Percentiles rank a stretch among this genome's conserved stretches.
Evolutionary conservation across 1,140 invertebrate species (phyloP).

Genomic region (Cydia strobilella): DNA sequence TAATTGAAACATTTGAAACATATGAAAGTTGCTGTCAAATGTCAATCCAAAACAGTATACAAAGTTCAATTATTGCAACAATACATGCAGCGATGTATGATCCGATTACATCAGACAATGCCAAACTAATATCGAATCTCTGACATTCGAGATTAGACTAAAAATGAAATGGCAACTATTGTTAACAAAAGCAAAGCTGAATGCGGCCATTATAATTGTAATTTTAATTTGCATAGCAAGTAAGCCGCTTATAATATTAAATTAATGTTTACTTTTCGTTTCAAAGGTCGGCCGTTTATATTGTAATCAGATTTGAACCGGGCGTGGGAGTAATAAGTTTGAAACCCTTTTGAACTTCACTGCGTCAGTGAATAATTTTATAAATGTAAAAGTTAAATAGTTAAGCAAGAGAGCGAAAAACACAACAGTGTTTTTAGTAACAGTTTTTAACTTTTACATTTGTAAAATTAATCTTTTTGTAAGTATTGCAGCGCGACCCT

Average conservation of each 20-base stretch:
- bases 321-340: neutral
- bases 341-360: neutral
- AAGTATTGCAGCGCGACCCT: too few relatives aligned
- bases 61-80: slow-evolving; percentile 13
- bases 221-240: neutral
- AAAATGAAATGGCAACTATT: neutral
- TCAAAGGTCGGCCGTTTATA: slow-evolving; percentile 13
- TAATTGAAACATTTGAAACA: slow-evolving; percentile 25
- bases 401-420: too few relatives aligned
- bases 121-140: neutral
- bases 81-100: neutral
- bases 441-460: too few relatives aligned
- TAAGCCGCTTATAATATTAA: slow-evolving; percentile 17
- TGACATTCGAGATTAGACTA: neutral
- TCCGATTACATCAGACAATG: neutral
- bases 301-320: slow-evolving; percentile 15
- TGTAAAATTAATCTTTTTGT: too few relatives aligned
- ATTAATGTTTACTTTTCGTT: neutral
- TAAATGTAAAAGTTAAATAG: too few relatives aligned
- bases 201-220: slow-evolving; percentile 2
- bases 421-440: too few relatives aligned
- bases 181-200: neutral
- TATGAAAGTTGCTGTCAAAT: slow-evolving; percentile 22
- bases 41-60: slow-evolving; percentile 21
- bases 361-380: too few relatives aligned